Conservation (phyloP, 2,888 invertebrate genomes). For the Heliconius charithonia region DNA sequence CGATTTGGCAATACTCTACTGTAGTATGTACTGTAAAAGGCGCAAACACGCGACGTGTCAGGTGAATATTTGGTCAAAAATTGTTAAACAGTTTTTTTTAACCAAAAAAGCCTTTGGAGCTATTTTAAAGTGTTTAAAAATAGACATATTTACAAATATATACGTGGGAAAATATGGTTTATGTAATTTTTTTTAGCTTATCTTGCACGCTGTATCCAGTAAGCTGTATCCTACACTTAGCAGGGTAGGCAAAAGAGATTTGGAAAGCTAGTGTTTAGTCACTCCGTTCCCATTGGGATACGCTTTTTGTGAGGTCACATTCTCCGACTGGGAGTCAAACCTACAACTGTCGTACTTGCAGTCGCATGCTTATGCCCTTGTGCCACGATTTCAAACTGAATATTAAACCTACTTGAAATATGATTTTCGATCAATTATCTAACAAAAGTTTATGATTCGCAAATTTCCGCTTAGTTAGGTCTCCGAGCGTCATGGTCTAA, state of each 20-base stretch:
- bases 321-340: background rate
- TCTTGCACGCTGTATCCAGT: no score
- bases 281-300: background rate
- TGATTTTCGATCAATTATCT: slow-evolving; percentile 16
- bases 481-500: slow-evolving; percentile 41
- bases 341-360: background rate
- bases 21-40: background rate
- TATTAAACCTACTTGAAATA: background rate
- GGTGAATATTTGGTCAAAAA: background rate
- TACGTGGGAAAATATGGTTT: background rate
- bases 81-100: background rate
- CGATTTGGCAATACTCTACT: background rate
- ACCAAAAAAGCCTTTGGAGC: background rate
- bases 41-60: background rate
- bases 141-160: background rate
- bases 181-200: no score
- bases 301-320: background rate
- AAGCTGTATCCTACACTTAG: background rate
- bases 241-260: background rate
- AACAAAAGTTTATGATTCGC: slow-evolving; percentile 32
- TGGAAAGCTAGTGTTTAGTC: background rate
- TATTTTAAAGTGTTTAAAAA: background rate
- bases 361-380: no score
- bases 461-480: slow-evolving; percentile 43
- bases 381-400: no score